A percentile compares a stretch with the other conserved stretches of the same genome.
These are phyloP conservation scores for Anthopleura sola DNA, from an alignment of 64 coral and sea anemone genomes.

Conservation along the genomic window DNA sequence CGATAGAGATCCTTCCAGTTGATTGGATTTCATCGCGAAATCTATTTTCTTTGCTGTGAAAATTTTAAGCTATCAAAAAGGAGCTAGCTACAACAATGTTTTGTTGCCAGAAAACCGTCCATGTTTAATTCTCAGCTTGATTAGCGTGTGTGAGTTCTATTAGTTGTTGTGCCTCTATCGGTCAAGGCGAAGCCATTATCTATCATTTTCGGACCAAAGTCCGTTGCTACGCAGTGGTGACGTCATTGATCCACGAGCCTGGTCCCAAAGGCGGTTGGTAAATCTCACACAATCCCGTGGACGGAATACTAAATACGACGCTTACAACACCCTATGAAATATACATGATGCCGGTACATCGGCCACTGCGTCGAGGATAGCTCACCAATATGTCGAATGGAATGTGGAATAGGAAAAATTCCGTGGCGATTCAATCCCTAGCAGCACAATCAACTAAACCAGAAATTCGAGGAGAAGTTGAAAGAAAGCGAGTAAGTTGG, in stretches of 20 bases:
- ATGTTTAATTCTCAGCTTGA: neutral
- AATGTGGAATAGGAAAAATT: conserved; percentile 73
- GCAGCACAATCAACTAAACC: conserved; percentile 41
- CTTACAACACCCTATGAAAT: conserved; percentile 54
- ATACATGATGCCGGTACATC: conserved; percentile 67
- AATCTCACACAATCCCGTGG: conserved; percentile 10
- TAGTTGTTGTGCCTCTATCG: neutral
- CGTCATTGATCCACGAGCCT: conserved; percentile 15
- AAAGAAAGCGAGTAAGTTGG: conserved; percentile 51
- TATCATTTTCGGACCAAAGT: conserved; percentile 16
- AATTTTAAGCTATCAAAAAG: too few species aligned
- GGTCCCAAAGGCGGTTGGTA: conserved; percentile 23
- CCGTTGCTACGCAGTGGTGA: neutral
- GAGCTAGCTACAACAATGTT: neutral
- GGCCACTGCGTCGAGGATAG: conserved; percentile 38
- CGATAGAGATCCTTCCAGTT: neutral
- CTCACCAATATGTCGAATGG: conserved; percentile 47
- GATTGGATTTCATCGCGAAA: neutral
- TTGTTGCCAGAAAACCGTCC: neutral
- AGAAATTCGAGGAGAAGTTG: conserved; percentile 1
- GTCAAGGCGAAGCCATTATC: conserved; percentile 2
- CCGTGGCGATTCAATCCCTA: conserved; percentile 36
- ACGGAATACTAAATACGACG: conserved; percentile 19
- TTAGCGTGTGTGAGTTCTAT: neutral
- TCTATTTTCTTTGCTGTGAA: neutral